These are phyloP conservation scores for Narcine bancroftii DNA, from an alignment of 2,113 vertebrate species.

Conservation along the genomic window DNA sequence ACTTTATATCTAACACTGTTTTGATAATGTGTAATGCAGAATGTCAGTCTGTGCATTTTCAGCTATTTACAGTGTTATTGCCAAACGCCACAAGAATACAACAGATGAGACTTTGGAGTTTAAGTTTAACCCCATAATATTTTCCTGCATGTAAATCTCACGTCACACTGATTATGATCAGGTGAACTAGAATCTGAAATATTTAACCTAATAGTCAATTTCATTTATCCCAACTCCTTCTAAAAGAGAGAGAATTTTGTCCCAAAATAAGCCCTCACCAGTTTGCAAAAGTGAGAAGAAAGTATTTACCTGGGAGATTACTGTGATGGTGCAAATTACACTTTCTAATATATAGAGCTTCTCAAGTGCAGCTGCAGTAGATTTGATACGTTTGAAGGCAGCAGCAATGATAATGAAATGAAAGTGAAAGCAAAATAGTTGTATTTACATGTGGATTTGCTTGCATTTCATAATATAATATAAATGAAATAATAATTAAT, in stretches of 20 bases:
- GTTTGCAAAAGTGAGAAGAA: no score
- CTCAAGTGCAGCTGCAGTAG: neutral
- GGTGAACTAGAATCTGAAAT: neutral
- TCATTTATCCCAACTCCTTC: neutral
- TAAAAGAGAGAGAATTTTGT: neutral
- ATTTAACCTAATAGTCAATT: neutral
- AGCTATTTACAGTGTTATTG: neutral
- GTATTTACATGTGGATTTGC: neutral
- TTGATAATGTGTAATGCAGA: neutral
- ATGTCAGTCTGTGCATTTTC: neutral
- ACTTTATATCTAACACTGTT: neutral
- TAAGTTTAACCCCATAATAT: neutral
- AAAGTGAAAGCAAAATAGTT: neutral
- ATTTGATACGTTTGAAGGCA: neutral
- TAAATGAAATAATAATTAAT: neutral
- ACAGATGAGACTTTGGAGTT: neutral
- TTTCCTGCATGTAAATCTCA: neutral
- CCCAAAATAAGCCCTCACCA: neutral
- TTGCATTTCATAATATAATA: neutral
- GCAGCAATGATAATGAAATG: neutral
- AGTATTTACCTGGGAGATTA: neutral
- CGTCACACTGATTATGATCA: no score
- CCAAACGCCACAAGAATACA: neutral
- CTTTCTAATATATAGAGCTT: neutral
- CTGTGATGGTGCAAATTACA: neutral